Evolutionary conservation across 2,888 invertebrate genomes (phyloP).

Genomic region (Lamproptera curius): DNA sequence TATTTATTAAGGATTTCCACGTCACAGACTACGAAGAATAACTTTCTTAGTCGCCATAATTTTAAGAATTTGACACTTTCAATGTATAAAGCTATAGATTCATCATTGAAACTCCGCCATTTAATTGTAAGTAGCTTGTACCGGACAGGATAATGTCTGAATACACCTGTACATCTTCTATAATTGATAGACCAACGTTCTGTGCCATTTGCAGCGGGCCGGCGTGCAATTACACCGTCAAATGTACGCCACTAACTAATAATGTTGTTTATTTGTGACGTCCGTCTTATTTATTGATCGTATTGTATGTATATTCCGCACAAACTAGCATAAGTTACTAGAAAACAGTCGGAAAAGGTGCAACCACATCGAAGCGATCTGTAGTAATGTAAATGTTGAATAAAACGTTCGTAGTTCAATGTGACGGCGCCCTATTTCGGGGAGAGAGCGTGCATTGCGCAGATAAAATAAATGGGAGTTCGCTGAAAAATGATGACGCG

Average conservation of each 20-base stretch:
- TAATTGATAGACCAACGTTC: constrained; percentile 1
- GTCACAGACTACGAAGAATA: too few relatives aligned
- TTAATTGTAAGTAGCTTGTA: too few relatives aligned
- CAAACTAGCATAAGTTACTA: too few relatives aligned
- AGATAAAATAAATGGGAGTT: constrained; percentile 76
- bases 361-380: too few relatives aligned
- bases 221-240: background rate
- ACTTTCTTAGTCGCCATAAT: too few relatives aligned
- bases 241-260: constrained; percentile 1
- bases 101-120: too few relatives aligned
- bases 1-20: too few relatives aligned
- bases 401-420: background rate
- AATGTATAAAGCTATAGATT: too few relatives aligned
- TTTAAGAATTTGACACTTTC: too few relatives aligned
- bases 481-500: constrained; percentile 76
- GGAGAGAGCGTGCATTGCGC: constrained; percentile 68
- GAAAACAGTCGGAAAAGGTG: too few relatives aligned
- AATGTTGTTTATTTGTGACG: constrained; percentile 7
- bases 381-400: background rate
- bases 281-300: background rate
- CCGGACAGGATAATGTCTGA: too few relatives aligned
- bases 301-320: background rate
- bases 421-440: constrained; percentile 46
- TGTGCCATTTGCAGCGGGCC: background rate
- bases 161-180: constrained; percentile 6